These are phyloP conservation scores for Hippopotamus amphibius DNA, from an alignment of 2,113 vertebrate genomes.

Conservation along the genomic window DNA sequence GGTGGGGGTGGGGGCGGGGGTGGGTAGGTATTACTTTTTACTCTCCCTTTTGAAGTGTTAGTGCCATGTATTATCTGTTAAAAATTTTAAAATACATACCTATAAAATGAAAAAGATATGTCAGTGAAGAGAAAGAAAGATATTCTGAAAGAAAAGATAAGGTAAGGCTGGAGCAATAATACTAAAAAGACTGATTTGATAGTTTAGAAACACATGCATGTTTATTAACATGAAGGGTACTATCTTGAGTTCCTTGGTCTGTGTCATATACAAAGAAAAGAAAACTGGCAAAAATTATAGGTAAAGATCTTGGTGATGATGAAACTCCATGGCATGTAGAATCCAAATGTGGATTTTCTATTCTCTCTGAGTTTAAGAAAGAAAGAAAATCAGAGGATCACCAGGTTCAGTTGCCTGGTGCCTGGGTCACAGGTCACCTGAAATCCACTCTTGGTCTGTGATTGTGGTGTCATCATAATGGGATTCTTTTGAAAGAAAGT, in stretches of 20 bases:
- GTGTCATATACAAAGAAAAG: constrained; percentile 3
- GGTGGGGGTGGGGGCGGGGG: neutral
- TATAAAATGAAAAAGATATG: neutral
- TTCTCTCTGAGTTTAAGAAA: neutral
- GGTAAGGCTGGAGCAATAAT: neutral
- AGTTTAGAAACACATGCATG: neutral
- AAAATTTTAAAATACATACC: neutral
- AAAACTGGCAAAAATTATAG: neutral
- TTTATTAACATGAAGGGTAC: neutral
- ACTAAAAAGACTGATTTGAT: neutral
- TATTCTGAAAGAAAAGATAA: neutral
- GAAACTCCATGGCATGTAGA: neutral
- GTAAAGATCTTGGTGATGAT: neutral
- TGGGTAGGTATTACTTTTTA: neutral
- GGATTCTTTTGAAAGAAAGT: constrained; percentile 18
- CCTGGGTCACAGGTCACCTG: neutral
- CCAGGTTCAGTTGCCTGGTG: neutral
- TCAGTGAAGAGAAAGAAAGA: neutral
- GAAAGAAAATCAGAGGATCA: neutral
- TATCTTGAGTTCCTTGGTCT: neutral
- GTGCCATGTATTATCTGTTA: neutral
- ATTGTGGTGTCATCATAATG: neutral
- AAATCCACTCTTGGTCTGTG: neutral
- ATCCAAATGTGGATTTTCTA: neutral
- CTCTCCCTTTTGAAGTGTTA: neutral